These are phyloP conservation scores for Aptenodytes patagonicus DNA, from an alignment of 2,113 vertebrate genomes.

Conservation along the genomic window DNA sequence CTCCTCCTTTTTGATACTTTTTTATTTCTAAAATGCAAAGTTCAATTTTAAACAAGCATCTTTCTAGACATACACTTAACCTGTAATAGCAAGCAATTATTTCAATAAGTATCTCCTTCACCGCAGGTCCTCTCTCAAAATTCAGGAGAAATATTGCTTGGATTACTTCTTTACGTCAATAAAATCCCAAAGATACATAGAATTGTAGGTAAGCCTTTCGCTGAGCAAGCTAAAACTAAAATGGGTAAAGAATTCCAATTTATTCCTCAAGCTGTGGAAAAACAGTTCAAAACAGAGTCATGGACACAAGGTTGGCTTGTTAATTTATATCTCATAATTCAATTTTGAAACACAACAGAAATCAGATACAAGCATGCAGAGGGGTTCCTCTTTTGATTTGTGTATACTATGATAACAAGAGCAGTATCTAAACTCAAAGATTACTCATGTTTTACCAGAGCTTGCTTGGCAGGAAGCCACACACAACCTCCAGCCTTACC, in stretches of 20 bases:
- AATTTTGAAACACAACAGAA: slow-evolving; percentile 14
- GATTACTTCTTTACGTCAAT: neutral
- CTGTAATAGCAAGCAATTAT: neutral
- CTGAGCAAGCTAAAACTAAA: slow-evolving; percentile 15
- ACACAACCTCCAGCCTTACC: neutral
- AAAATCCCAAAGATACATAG: neutral
- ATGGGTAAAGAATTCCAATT: neutral
- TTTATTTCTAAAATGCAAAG: neutral
- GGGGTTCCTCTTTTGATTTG: neutral
- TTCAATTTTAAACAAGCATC: neutral
- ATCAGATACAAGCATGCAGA: neutral
- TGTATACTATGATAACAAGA: neutral
- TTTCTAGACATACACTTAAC: neutral
- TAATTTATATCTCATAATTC: slow-evolving; percentile 5
- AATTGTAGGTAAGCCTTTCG: neutral
- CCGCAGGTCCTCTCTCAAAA: neutral
- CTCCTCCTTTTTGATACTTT: neutral
- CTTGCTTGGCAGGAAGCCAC: slow-evolving; percentile 27
- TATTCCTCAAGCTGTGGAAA: neutral
- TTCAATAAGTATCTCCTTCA: neutral
- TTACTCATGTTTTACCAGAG: neutral
- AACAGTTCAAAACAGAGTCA: neutral
- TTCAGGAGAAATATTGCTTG: neutral
- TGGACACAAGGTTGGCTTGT: neutral
- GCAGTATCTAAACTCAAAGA: neutral